Percentiles rank a stretch among this genome's conserved stretches.
Conservation (phyloP, 2,888 invertebrate genomes). For the Hoplodrina ambigua region DNA sequence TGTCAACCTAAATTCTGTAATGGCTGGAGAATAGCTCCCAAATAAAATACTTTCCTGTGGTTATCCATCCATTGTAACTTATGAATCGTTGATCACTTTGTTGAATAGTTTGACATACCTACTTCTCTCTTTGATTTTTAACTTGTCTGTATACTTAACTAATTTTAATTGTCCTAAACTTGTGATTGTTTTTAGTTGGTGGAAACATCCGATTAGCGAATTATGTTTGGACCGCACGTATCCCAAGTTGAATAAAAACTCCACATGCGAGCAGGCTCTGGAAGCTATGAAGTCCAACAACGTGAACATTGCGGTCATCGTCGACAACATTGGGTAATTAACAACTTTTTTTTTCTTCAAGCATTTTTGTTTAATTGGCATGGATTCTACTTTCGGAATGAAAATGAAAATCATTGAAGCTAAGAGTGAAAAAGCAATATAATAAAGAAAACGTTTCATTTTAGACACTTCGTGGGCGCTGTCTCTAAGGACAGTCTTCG, state of each 20-base stretch:
- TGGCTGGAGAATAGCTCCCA: background rate
- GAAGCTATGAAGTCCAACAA: constrained; percentile 86
- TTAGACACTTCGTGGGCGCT: constrained; percentile 65
- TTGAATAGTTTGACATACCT: too few relatives aligned
- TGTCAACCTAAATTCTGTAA: background rate
- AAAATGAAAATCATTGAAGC: background rate
- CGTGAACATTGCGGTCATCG: constrained; percentile 65
- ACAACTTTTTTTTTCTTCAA: background rate
- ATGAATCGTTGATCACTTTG: too few relatives aligned
- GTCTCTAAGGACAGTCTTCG: constrained; percentile 86
- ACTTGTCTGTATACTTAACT: background rate
- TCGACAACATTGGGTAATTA: constrained; percentile 77
- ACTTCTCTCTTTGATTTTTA: background rate
- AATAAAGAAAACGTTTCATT: constrained; percentile 11
- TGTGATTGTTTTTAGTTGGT: constrained; percentile 52
- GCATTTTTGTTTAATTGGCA: background rate
- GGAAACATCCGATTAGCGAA: constrained; percentile 85
- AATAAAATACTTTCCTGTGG: background rate
- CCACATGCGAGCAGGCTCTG: constrained; percentile 91
- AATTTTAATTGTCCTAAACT: background rate
- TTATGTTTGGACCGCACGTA: constrained; percentile 54
- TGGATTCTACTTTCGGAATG: background rate
- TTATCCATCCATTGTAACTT: background rate
- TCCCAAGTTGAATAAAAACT: constrained; percentile 87
- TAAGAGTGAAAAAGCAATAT: background rate